phyloP scores from a whole-genome alignment of 2,797 vertebrate genomes.

The Silurus aristotelis region DNA sequence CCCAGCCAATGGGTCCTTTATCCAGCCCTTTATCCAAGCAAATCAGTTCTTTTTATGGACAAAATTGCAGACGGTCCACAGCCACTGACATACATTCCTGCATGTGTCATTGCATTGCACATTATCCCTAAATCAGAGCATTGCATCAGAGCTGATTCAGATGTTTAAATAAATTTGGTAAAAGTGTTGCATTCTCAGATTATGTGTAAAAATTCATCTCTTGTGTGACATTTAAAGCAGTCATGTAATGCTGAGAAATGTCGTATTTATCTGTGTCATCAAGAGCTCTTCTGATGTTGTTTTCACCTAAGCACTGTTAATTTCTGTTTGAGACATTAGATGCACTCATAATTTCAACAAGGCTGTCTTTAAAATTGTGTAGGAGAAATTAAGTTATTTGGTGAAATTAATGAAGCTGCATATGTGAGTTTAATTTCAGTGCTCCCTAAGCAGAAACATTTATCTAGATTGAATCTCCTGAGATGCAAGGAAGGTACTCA shows the following conservation, averaged over 20 bases:
- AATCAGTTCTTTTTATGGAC: conserved; percentile 50
- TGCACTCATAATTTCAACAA: conserved; percentile 5
- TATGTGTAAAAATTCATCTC: conserved; percentile 49
- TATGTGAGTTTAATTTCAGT: conserved; percentile 1
- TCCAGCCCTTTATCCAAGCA: conserved; percentile 23
- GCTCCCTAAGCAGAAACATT: conserved; percentile 11
- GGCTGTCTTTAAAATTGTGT: neutral
- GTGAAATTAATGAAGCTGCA: neutral
- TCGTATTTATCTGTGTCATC: conserved; percentile 37
- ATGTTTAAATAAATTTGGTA: conserved; percentile 50
- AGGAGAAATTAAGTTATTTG: neutral
- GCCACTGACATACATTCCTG: conserved; percentile 63
- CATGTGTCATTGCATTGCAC: conserved; percentile 46
- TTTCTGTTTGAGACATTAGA: conserved; percentile 31
- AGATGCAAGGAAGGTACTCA: conserved; percentile 2
- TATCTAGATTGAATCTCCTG: neutral
- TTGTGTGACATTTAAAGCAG: conserved; percentile 40
- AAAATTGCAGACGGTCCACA: conserved; percentile 56
- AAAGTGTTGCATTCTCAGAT: conserved; percentile 42
- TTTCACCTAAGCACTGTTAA: conserved; percentile 9
- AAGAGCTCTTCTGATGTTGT: conserved; percentile 33
- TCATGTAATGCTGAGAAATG: conserved; percentile 24
- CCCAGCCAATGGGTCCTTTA: conserved; percentile 25
- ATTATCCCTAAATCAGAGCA: conserved; percentile 68
- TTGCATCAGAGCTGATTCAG: conserved; percentile 57